phyloP scores from a whole-genome alignment of 30 jellyfish, hydroid and myxozoan genomes.

The Nemopilema nomurai region DNA sequence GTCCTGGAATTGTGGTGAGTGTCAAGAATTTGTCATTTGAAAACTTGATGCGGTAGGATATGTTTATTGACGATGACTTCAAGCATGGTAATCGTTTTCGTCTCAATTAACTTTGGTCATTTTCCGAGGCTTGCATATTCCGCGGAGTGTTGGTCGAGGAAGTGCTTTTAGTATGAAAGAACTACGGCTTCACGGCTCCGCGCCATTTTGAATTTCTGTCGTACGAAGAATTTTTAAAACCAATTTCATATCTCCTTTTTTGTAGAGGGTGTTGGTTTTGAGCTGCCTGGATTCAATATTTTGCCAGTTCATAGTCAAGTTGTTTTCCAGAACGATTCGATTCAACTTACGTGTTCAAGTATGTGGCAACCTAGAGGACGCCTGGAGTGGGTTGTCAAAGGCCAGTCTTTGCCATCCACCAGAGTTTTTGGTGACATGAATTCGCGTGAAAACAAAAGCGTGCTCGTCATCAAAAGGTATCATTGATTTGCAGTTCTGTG shows the following conservation, averaged over 20 bases:
- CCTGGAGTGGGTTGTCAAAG: conserved; percentile 52
- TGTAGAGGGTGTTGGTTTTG: conserved; percentile 25
- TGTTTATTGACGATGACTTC: too few species aligned
- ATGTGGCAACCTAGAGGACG: conserved; percentile 72
- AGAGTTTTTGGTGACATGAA: conserved; percentile 31
- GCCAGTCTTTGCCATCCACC: conserved; percentile 11
- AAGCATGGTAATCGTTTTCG: too few species aligned
- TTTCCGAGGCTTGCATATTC: too few species aligned
- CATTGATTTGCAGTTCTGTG: neutral
- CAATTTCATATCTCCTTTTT: neutral
- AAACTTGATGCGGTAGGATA: too few species aligned
- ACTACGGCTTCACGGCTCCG: too few species aligned
- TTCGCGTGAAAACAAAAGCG: conserved; percentile 46
- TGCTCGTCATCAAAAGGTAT: conserved; percentile 55
- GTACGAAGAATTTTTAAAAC: too few species aligned
- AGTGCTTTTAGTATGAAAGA: too few species aligned
- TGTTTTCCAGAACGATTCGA: conserved; percentile 74
- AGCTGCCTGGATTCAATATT: conserved; percentile 59
- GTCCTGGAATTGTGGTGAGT: conserved; percentile 84
- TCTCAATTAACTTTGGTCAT: too few species aligned
- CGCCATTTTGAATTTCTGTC: too few species aligned
- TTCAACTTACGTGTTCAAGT: conserved; percentile 55
- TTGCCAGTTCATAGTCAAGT: conserved; percentile 64
- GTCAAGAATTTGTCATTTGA: neutral
- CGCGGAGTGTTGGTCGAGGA: too few species aligned